phyloP scores from a whole-genome alignment of 1,140 invertebrate species.

The Scaptomyza pallida region DNA sequence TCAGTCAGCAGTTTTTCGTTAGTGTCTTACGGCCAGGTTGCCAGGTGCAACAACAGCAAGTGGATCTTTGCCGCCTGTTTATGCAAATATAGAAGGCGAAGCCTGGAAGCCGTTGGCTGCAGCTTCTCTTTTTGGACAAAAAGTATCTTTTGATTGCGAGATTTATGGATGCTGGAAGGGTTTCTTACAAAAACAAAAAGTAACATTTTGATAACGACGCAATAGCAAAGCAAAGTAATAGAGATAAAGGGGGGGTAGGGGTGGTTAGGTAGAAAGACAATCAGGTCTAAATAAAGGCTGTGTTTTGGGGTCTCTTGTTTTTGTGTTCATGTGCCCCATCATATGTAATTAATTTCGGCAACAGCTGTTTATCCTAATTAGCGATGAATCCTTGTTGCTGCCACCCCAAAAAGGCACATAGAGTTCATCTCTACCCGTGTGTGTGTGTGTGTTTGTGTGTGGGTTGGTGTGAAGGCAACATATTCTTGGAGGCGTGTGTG shows the following conservation, averaged over 20 bases:
- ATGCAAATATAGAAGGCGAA: slow-evolving; percentile 58
- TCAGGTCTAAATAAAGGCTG: slow-evolving; percentile 24
- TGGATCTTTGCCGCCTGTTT: slow-evolving; percentile 49
- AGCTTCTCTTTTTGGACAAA: slow-evolving; percentile 17
- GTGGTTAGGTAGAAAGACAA: background rate
- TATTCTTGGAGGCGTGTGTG: background rate
- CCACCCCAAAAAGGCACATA: background rate
- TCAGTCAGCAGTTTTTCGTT: slow-evolving; percentile 28
- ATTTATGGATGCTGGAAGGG: slow-evolving; percentile 47
- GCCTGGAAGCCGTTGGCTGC: slow-evolving; percentile 2
- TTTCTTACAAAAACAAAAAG: slow-evolving; percentile 22
- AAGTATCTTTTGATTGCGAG: slow-evolving; percentile 37
- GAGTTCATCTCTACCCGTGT: background rate
- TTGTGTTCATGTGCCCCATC: slow-evolving; percentile 61
- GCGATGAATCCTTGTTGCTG: slow-evolving; percentile 50
- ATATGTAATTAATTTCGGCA: slow-evolving; percentile 81
- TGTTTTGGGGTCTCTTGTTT: slow-evolving; percentile 20
- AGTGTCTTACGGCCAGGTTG: slow-evolving; percentile 21
- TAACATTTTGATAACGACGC: slow-evolving; percentile 46
- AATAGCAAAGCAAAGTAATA: slow-evolving; percentile 10
- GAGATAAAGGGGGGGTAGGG: background rate
- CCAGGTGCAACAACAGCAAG: slow-evolving; percentile 29
- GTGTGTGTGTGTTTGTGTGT: background rate
- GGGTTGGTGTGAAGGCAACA: background rate
- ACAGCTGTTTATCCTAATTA: slow-evolving; percentile 81